Evolutionary conservation across 2,113 vertebrate species (phyloP).

Genomic region (Thunnus thynnus): DNA sequence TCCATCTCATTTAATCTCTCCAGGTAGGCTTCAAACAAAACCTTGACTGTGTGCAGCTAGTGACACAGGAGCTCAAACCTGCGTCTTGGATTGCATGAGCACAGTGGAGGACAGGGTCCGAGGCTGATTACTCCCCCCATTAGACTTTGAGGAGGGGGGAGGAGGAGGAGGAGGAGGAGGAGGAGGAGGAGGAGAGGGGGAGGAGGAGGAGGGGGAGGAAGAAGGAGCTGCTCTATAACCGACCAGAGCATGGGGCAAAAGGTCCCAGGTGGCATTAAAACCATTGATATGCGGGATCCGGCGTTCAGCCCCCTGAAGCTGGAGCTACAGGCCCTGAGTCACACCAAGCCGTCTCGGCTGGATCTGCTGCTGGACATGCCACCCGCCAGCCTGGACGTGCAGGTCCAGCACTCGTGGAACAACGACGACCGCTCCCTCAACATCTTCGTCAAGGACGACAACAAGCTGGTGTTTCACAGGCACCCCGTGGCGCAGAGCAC

Average conservation of each 20-base stretch:
- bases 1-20: constrained; percentile 62
- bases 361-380: constrained; percentile 98
- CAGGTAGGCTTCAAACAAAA: constrained; percentile 75
- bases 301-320: constrained; percentile 93
- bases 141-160: constrained; percentile 68
- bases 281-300: constrained; percentile 97
- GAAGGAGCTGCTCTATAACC: constrained; percentile 47
- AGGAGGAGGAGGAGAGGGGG: constrained; percentile 2
- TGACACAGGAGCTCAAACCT: constrained; percentile 28
- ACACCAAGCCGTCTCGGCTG: constrained; percentile 93
- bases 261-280: constrained; percentile 97
- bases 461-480: constrained; percentile 96
- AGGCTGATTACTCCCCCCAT: constrained; percentile 68
- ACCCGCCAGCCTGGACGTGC: constrained; percentile 85
- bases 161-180: constrained; percentile 43
- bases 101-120: constrained; percentile 65
- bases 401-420: constrained; percentile 96
- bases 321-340: constrained; percentile 94
- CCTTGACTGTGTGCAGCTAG: constrained; percentile 57
- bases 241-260: constrained; percentile 95
- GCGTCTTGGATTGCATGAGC: constrained; percentile 52
- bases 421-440: constrained; percentile 96
- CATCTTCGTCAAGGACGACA: constrained; percentile 98
- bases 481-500: constrained; percentile 99
- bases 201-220: constrained; percentile 26